Conservation (phyloP, 2,888 invertebrate genomes). For the Frankliniella intonsa region DNA sequence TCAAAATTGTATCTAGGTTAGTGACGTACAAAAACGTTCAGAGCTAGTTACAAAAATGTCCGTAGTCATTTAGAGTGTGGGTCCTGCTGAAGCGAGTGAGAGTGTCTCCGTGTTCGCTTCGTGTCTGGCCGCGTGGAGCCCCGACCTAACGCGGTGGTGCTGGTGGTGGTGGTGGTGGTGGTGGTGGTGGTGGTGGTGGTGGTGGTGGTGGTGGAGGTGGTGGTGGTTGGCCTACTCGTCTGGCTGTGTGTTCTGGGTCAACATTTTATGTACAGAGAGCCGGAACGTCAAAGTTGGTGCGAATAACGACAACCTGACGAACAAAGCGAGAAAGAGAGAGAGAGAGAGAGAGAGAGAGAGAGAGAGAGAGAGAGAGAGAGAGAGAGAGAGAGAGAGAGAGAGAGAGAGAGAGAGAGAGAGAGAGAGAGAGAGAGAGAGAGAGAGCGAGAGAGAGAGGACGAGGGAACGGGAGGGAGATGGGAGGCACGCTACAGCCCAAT, state of each 20-base stretch:
- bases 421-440: too few relatives aligned
- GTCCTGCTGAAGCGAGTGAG: too few relatives aligned
- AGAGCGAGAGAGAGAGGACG: too few relatives aligned
- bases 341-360: background rate
- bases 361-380: background rate
- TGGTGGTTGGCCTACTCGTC: slow-evolving; percentile 19
- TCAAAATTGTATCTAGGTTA: too few relatives aligned
- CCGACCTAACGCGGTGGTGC: background rate
- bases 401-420: too few relatives aligned
- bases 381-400: too few relatives aligned
- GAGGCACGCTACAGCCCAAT: too few relatives aligned
- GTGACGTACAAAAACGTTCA: too few relatives aligned
- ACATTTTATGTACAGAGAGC: slow-evolving; percentile 25
- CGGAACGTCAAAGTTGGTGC: slow-evolving; percentile 23
- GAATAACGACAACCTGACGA: slow-evolving; percentile 24
- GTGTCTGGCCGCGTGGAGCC: background rate
- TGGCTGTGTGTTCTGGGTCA: slow-evolving; percentile 24
- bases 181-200: background rate
- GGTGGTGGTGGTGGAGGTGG: background rate
- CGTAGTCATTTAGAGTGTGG: too few relatives aligned
- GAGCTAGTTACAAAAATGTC: too few relatives aligned
- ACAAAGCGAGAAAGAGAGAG: background rate
- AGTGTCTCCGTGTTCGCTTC: background rate
- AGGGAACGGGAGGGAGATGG: too few relatives aligned
- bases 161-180: background rate